phyloP scores from a whole-genome alignment of 37 sponge, comb jelly and placozoan species.

The Crambe crambe region DNA sequence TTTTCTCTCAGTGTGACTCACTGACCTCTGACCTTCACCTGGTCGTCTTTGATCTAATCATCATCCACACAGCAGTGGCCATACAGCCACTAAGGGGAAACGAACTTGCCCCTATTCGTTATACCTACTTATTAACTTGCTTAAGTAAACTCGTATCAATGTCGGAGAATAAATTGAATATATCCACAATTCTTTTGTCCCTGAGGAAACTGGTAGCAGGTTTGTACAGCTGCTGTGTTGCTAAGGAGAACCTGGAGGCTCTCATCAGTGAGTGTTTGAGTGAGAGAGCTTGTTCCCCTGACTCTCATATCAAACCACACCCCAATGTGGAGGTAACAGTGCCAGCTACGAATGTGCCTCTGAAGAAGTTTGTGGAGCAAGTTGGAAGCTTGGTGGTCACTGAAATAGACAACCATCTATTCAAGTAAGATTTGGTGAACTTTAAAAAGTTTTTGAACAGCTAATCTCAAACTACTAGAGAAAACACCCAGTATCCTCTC shows the following conservation, averaged over 20 bases:
- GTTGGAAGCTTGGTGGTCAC: background rate
- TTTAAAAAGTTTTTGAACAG: too few relatives aligned
- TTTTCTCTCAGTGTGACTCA: background rate
- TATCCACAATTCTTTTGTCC: background rate
- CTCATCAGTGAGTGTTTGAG: background rate
- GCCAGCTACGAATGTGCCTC: background rate
- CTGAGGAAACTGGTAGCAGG: background rate
- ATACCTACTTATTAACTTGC: background rate
- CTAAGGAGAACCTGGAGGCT: background rate
- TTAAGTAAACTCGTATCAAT: background rate
- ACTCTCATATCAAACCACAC: background rate
- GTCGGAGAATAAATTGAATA: background rate
- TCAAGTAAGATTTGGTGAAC: background rate
- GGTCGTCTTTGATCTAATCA: constrained; percentile 18
- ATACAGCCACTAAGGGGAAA: background rate
- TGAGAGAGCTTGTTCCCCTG: background rate
- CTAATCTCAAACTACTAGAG: too few relatives aligned
- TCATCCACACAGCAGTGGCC: constrained; percentile 25
- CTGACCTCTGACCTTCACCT: background rate
- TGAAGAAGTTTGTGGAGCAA: background rate
- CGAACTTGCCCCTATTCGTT: background rate
- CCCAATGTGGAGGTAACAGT: background rate
- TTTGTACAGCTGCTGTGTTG: constrained; percentile 20
- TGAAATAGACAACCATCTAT: background rate
- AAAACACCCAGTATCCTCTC: too few relatives aligned